phyloP scores from a whole-genome alignment of 2,888 invertebrate species.

The Falcaria lacertinaria region DNA sequence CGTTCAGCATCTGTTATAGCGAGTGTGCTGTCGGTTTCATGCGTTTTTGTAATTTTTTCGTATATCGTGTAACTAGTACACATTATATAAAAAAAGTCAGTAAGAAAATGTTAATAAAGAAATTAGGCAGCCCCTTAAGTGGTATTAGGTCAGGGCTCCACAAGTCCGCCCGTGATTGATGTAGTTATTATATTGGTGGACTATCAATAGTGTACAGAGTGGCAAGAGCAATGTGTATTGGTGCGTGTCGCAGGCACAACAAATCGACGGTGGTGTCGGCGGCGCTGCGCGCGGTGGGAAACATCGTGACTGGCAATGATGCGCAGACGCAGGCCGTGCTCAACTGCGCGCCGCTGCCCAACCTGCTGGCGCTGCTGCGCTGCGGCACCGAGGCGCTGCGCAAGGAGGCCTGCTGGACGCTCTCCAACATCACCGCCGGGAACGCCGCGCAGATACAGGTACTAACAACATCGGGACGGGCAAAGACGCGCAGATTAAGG shows the following conservation, averaged over 20 bases:
- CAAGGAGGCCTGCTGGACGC: slow-evolving; percentile 98
- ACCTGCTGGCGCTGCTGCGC: slow-evolving; percentile 84
- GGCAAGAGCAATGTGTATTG: background rate
- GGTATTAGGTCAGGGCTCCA: too few species aligned
- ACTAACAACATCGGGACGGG: background rate
- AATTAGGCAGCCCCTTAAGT: too few species aligned
- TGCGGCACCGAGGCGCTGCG: slow-evolving; percentile 90
- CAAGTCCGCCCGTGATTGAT: too few species aligned
- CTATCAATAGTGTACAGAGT: too few species aligned
- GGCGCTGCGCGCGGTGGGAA: slow-evolving; percentile 97
- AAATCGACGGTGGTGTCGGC: slow-evolving; percentile 93
- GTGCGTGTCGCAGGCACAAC: slow-evolving; percentile 86
- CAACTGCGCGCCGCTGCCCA: slow-evolving; percentile 93
- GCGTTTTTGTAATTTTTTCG: too few species aligned
- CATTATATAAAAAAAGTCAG: too few species aligned
- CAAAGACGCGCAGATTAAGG: background rate
- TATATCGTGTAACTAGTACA: too few species aligned
- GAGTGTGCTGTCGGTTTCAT: too few species aligned
- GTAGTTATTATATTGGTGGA: too few species aligned
- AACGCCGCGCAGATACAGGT: slow-evolving; percentile 96
- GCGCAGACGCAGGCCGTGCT: slow-evolving; percentile 96
- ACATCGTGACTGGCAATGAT: slow-evolving; percentile 98
- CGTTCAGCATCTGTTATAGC: too few species aligned
- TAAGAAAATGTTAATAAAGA: too few species aligned
- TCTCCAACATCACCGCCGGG: slow-evolving; percentile 97